phyloP scores from a whole-genome alignment of 2,888 invertebrate species.

The Acrobasis suavella region DNA sequence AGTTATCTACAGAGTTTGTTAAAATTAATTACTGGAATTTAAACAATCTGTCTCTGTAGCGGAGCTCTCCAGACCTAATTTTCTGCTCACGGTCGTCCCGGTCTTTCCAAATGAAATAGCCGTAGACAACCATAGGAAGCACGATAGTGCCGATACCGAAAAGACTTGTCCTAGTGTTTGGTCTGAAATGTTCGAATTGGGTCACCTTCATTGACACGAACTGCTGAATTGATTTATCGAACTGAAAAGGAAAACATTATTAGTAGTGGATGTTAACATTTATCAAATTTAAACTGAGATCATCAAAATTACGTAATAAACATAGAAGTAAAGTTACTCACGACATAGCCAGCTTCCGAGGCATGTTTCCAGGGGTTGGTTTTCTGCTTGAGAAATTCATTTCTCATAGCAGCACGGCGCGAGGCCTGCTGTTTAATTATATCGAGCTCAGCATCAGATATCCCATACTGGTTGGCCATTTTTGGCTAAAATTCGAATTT shows the following conservation, averaged over 20 bases:
- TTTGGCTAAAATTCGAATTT: constrained; percentile 28
- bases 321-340: constrained; percentile 70
- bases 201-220: constrained; percentile 87
- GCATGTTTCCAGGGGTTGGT: constrained; percentile 88
- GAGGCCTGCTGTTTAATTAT: constrained; percentile 83
- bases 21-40: constrained; percentile 81
- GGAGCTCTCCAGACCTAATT: constrained; percentile 87
- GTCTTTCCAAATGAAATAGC: constrained; percentile 76
- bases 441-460: constrained; percentile 75
- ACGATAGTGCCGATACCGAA: constrained; percentile 77
- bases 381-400: constrained; percentile 87
- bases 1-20: constrained; percentile 26
- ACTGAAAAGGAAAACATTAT: constrained; percentile 80
- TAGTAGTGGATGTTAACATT: not conserved
- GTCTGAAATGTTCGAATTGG: constrained; percentile 85
- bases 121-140: constrained; percentile 80
- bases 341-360: constrained; percentile 86
- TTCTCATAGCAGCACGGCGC: constrained; percentile 82
- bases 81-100: constrained; percentile 80
- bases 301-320: constrained; percentile 69
- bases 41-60: constrained; percentile 87
- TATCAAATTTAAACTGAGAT: constrained; percentile 10
- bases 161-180: constrained; percentile 81
- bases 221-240: constrained; percentile 90
- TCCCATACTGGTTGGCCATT: constrained; percentile 79